Conservation (phyloP, 2,888 invertebrate species). For the Rhorus exstirpatorius region DNA sequence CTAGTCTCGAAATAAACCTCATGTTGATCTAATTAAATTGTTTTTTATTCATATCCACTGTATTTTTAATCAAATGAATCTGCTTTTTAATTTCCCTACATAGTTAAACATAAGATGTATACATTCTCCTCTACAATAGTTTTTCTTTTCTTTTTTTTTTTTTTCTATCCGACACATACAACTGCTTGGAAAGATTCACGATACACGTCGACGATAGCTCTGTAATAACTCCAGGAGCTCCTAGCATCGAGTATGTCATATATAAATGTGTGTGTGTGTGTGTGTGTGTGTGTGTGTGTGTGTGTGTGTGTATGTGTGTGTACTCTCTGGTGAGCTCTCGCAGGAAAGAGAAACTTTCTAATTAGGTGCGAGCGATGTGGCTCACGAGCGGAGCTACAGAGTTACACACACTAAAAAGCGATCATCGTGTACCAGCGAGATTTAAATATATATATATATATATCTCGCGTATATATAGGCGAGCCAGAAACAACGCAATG, state of each 20-base stretch:
- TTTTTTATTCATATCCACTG: not conserved
- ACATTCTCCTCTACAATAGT: not conserved
- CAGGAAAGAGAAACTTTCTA: constrained; percentile 75
- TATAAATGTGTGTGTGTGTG: constrained; percentile 1
- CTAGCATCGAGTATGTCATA: constrained; percentile 25
- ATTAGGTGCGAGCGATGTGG: constrained; percentile 72
- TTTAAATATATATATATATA: constrained; percentile 35
- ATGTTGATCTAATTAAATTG: not conserved
- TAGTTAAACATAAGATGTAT: not conserved
- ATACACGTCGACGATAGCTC: not conserved
- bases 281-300: constrained; percentile 12
- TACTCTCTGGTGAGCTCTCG: constrained; percentile 45
- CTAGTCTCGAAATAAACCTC: not conserved
- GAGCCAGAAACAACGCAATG: constrained; percentile 28
- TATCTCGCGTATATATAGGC: not conserved
- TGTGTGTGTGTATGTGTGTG: not conserved
- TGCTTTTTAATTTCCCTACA: not conserved
- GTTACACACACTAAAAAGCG: constrained; percentile 54
- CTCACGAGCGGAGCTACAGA: constrained; percentile 64
- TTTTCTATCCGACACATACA: not conserved
- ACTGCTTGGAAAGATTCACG: not conserved
- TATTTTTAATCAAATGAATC: not conserved
- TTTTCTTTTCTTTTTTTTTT: not conserved
- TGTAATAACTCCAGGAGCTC: not conserved
- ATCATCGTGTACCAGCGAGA: constrained; percentile 9